Evolutionary conservation across 2,888 invertebrate genomes (phyloP).

Genomic region (Machimus rusticus): DNA sequence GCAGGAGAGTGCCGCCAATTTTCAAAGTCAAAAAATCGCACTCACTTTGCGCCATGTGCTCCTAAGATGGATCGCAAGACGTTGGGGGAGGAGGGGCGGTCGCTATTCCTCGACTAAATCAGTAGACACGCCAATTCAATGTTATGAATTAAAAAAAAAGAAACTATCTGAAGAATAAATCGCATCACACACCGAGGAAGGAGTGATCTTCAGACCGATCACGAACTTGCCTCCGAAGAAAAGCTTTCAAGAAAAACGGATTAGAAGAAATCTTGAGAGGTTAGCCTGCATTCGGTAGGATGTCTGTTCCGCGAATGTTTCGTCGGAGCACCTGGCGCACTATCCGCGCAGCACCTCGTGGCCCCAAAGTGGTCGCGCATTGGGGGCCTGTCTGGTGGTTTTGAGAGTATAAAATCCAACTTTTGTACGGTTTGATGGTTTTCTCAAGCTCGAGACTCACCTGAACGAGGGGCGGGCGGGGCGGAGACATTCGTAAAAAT

Average conservation of each 20-base stretch:
- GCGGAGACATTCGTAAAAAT: slow-evolving; percentile 5
- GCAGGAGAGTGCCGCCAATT: background rate
- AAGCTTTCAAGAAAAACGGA: background rate
- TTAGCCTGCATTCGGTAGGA: background rate
- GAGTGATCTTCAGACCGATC: background rate
- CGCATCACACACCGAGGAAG: background rate
- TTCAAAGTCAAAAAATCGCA: slow-evolving; percentile 14
- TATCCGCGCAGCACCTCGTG: background rate
- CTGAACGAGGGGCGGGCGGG: background rate
- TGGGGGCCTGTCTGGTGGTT: background rate
- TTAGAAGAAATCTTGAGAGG: background rate
- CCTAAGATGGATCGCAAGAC: background rate
- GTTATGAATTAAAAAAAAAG: background rate
- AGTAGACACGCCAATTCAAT: background rate
- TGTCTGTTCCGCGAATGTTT: slow-evolving; percentile 1
- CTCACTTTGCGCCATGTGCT: background rate
- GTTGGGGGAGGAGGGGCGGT: background rate
- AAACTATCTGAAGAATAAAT: background rate
- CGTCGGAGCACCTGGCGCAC: background rate
- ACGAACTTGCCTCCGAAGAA: background rate
- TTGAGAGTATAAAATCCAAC: slow-evolving; percentile 9
- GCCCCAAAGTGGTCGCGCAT: background rate
- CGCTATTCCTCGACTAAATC: background rate
- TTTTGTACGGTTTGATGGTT: slow-evolving; percentile 31
- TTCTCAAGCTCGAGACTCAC: background rate